Base-by-base conservation (phyloP, 1,140 invertebrate genomes). In the Maniola jurtina region DNA sequence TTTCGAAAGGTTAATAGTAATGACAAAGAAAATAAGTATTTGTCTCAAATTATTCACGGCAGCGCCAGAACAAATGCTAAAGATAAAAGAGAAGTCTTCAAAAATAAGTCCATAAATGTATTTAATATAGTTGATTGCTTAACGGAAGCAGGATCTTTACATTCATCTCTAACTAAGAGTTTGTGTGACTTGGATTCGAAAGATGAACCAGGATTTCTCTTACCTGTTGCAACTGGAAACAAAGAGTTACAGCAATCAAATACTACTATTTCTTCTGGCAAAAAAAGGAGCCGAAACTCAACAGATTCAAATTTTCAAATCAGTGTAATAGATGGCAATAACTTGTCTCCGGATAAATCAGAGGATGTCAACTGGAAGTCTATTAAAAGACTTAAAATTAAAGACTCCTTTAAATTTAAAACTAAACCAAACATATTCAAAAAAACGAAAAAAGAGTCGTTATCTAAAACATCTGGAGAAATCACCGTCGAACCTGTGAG, bases 341-440 rank as follows among this genome's bases (percentile, higher is more conserved):
- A 84, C 70, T 72, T 83, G 56, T 90, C 87, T 9, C 84, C 84
- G 6, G 89, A 90, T 63, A 88, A 88, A 71, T 77, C 83, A 6
- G 88, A 91, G 71, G 88, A 91, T 34, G 85, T 81, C 34, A 83
- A 90, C 63, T 92, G 90, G 89, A 92, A 91, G 75, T 91, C 91
- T 13, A 91, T 92, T 33, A 92, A 92, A 80, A 83, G 89, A 68
- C 71, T 92, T 36, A 92, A 92, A 77, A 90, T 92, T 42, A 92
- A 92, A 72, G 90, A 92, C 72, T 92, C 91, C 0, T 92, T 92
- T 71, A 90, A 90, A 66, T 92, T 92, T 68, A 92, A 92, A 73
- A 91, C 83, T 66, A 83, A 83, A 72, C 89, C 90, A 3, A 85
- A 83, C 7, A 90, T 91, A 72, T 90, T 89, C 68, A 90, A 91